These are phyloP conservation scores for Octodon degus DNA, from an alignment of 2,113 vertebrate species.

Conservation along the genomic window DNA sequence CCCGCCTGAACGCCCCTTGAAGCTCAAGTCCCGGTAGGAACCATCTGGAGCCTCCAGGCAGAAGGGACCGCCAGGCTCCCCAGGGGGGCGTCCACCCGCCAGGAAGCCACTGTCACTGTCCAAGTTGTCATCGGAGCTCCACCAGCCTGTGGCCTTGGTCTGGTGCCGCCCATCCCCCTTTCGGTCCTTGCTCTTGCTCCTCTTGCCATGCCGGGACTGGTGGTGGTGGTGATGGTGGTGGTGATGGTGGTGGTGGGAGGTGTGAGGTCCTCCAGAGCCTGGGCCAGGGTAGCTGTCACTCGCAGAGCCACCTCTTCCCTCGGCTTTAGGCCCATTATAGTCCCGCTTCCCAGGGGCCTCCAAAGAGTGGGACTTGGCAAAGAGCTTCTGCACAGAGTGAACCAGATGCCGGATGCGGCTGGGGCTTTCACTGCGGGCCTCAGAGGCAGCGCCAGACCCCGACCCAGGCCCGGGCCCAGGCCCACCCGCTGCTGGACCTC, in stretches of 20 bases:
- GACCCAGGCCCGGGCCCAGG: slow-evolving; percentile 70
- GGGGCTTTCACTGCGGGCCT: slow-evolving; percentile 96
- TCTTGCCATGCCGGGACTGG: slow-evolving; percentile 93
- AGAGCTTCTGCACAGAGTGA: slow-evolving; percentile 98
- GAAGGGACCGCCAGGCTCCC: slow-evolving; percentile 87
- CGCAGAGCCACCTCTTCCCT: slow-evolving; percentile 89
- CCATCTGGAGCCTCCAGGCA: slow-evolving; percentile 96
- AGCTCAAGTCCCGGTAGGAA: slow-evolving; percentile 97
- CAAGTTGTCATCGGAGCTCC: slow-evolving; percentile 99
- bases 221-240: slow-evolving; percentile 91
- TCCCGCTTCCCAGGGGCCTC: slow-evolving; percentile 96
- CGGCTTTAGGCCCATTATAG: slow-evolving; percentile 94
- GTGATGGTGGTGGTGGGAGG: slow-evolving; percentile 91
- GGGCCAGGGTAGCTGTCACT: slow-evolving; percentile 91
- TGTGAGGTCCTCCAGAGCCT: slow-evolving; percentile 83
- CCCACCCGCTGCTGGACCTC: slow-evolving; percentile 89
- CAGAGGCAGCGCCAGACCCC: slow-evolving; percentile 74
- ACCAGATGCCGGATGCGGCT: slow-evolving; percentile 98
- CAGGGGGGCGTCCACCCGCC: slow-evolving; percentile 88
- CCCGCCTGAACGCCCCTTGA: slow-evolving; percentile 93
- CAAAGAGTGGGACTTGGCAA: slow-evolving; percentile 98
- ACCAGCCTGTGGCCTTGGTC: slow-evolving; percentile 96
- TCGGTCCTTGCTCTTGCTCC: slow-evolving; percentile 94
- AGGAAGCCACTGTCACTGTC: slow-evolving; percentile 98
- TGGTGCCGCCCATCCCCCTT: slow-evolving; percentile 93